These are phyloP conservation scores for Ataeniobius toweri DNA, from an alignment of 2,797 vertebrate genomes.

Conservation along the genomic window DNA sequence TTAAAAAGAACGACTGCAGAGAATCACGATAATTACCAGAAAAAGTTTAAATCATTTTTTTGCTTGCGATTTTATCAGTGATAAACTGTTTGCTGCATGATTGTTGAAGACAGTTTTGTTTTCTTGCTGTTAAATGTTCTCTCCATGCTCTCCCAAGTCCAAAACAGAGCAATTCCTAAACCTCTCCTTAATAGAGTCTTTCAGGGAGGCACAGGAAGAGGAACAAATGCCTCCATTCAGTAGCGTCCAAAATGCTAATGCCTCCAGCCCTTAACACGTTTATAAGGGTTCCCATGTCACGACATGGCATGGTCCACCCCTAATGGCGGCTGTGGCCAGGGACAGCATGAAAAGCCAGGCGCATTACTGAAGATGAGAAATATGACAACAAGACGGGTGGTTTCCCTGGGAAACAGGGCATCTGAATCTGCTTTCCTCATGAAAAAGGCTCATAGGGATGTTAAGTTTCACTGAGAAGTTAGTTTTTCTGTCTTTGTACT, in stretches of 20 bases:
- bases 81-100: neutral
- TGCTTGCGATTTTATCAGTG: neutral
- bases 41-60: neutral
- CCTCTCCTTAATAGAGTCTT: constrained; percentile 84
- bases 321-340: constrained; percentile 64
- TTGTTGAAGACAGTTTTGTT: constrained; percentile 14
- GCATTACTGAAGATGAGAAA: constrained; percentile 61
- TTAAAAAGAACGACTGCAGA: neutral
- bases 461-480: constrained; percentile 34
- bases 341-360: constrained; percentile 61
- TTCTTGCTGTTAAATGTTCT: constrained; percentile 59
- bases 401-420: constrained; percentile 56
- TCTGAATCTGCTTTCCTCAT: constrained; percentile 33
- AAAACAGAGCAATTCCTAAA: constrained; percentile 82
- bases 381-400: constrained; percentile 62
- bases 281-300: constrained; percentile 86
- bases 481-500: constrained; percentile 26
- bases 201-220: constrained; percentile 83
- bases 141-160: constrained; percentile 67
- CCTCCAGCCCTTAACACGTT: constrained; percentile 84
- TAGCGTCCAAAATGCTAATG: constrained; percentile 87
- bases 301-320: constrained; percentile 74
- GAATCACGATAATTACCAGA: neutral
- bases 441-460: constrained; percentile 33
- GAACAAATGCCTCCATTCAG: constrained; percentile 85